phyloP scores from a whole-genome alignment of 1,140 invertebrate species.

The Bathynomus jamesi region DNA sequence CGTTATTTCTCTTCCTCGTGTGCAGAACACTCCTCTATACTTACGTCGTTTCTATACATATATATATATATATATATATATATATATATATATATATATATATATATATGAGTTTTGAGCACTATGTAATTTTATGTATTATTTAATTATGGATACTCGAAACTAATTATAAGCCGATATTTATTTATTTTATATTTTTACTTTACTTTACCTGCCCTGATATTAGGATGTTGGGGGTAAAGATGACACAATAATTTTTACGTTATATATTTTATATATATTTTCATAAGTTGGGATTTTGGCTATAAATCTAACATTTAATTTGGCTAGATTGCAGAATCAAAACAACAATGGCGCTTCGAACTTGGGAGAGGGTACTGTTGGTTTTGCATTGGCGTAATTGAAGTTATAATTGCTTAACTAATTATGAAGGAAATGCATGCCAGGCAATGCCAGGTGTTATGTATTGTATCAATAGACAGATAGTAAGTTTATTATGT shows the following conservation, averaged over 20 bases:
- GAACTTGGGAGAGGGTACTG: background rate
- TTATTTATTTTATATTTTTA: too few species aligned
- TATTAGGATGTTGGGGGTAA: too few species aligned
- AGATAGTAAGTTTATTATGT: constrained; percentile 24
- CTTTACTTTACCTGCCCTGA: too few species aligned
- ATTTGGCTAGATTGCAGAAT: background rate
- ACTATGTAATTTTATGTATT: background rate
- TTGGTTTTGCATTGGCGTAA: background rate
- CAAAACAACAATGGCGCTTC: background rate
- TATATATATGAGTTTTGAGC: background rate
- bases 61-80: background rate
- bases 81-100: background rate
- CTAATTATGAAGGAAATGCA: constrained; percentile 20
- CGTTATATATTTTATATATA: background rate
- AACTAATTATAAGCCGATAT: too few species aligned
- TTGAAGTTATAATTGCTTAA: background rate
- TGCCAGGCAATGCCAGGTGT: constrained; percentile 14
- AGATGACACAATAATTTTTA: background rate
- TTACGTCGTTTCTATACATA: background rate
- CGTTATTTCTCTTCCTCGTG: too few species aligned
- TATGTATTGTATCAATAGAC: constrained; percentile 22
- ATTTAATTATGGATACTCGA: too few species aligned
- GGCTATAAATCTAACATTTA: background rate
- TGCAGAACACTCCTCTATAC: too few species aligned
- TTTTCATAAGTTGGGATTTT: background rate